Conservation (phyloP, 2,113 vertebrate genomes). For the Aythya baeri region DNA sequence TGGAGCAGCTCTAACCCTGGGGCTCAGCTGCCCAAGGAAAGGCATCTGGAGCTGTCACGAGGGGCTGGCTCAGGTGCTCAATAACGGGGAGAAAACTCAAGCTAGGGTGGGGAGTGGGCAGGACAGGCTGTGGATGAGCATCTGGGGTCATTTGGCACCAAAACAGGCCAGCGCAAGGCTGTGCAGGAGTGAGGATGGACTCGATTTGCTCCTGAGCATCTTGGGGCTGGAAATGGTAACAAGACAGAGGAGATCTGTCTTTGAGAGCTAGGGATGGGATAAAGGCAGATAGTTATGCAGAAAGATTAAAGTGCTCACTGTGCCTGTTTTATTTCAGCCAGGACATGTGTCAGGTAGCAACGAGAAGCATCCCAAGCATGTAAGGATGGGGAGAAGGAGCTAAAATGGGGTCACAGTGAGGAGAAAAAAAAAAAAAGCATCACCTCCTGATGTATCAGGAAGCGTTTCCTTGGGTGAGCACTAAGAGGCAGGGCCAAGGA, state of each 20-base stretch:
- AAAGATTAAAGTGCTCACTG: rapidly evolving
- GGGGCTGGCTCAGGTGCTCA: rapidly evolving
- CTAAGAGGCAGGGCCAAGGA: background rate
- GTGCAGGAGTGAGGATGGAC: background rate
- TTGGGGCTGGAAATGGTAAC: rapidly evolving
- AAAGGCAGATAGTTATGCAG: background rate
- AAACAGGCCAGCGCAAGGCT: background rate
- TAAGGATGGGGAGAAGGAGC: background rate
- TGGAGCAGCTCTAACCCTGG: background rate
- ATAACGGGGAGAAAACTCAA: rapidly evolving
- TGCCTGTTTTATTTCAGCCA: background rate
- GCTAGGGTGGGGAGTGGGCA: too few species aligned
- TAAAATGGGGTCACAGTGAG: background rate
- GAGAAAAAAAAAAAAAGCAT: background rate
- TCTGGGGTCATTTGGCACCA: rapidly evolving
- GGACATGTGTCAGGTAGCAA: rapidly evolving
- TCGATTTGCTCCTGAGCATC: rapidly evolving
- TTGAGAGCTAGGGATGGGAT: background rate
- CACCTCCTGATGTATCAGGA: background rate
- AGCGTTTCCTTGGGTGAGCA: background rate
- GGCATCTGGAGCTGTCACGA: background rate
- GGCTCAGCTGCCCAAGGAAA: background rate
- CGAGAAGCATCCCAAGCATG: background rate
- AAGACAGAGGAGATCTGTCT: background rate
- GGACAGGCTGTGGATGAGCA: background rate